Evolutionary conservation across 2,888 invertebrate genomes (phyloP), one percentile per base, ranked within the genome.

Genomic region (Coelinius sp.): DNA sequence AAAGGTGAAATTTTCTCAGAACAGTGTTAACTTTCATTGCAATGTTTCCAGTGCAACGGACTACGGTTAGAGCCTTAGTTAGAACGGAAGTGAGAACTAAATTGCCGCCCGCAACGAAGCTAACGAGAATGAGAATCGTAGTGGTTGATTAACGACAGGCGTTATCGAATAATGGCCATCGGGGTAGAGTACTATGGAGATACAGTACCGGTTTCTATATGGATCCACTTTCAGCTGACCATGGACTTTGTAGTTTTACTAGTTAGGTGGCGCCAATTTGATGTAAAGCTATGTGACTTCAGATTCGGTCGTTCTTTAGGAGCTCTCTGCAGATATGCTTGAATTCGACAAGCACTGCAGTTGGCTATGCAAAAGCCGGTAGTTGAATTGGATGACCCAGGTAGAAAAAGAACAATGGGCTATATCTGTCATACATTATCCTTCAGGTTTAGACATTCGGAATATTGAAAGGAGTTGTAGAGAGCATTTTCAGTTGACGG

Each of bases 131-230:
- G 71, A 77, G 76, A 73, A 77, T 76, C 56, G 72, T 65, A 24
- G 73, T 25, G 69, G 73, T 75, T 76, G 76, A 77, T 76, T 76
- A 75, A 76, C 72, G 77, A 75, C 70, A 63, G 70, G 49, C 64
- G 75, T 74, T 75, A 76, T 76, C 73, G 73, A 74, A 71, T 73
- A 75, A 73, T 65, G 71, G 63, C 66, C 70, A 67, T 68, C 64
- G 59, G 59, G 66, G 53, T 44, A 62, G 35, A 22, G 22, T 35
- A 27, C 27, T 24, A 52, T 8, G 20, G 17, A 52, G 52, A 12
- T 44, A 31, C 27, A 46, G 22, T 68, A 67, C 52, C 12, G 20
- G 12, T 17, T 17, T 53, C 52, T 14, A 31, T 67, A 24, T 31
- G 31, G 52, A 14, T 65, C n/a, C 46, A 46, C 46, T 44, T 46